Evolutionary conservation across 2,113 vertebrate species (phyloP).

Genomic region (Rutilus rutilus): DNA sequence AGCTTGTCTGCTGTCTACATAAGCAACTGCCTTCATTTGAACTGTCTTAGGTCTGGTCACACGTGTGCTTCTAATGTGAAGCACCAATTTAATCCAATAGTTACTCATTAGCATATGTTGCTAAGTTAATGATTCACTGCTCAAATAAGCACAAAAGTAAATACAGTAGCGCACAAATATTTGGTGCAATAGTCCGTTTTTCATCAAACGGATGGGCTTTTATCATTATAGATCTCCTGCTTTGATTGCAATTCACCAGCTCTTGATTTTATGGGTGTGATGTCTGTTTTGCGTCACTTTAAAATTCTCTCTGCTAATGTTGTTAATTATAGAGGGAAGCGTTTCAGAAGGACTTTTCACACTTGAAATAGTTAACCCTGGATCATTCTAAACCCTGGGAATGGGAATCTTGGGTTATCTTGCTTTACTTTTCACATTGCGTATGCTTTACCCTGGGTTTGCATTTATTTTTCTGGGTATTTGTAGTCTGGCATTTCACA

Average conservation of each 20-base stretch:
- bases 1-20: not conserved
- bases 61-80: not conserved
- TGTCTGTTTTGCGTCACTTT: not conserved
- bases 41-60: not conserved
- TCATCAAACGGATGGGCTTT: not conserved
- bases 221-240: too few relatives aligned
- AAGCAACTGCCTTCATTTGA: not conserved
- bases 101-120: not conserved
- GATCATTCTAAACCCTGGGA: too few relatives aligned
- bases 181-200: not conserved
- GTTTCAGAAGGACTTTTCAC: not conserved
- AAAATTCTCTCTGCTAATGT: not conserved
- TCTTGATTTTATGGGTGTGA: too few relatives aligned
- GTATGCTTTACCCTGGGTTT: too few relatives aligned
- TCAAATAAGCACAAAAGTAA: not conserved
- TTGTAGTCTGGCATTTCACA: too few relatives aligned
- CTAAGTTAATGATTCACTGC: not conserved
- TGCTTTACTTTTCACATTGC: too few relatives aligned
- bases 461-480: too few relatives aligned
- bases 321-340: not conserved
- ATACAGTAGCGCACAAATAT: not conserved
- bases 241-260: too few relatives aligned
- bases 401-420: too few relatives aligned
- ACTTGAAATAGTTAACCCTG: not conserved
- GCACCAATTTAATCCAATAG: not conserved